phyloP scores from a whole-genome alignment of 2,888 invertebrate species.

The Caenorhabditis sp. region DNA sequence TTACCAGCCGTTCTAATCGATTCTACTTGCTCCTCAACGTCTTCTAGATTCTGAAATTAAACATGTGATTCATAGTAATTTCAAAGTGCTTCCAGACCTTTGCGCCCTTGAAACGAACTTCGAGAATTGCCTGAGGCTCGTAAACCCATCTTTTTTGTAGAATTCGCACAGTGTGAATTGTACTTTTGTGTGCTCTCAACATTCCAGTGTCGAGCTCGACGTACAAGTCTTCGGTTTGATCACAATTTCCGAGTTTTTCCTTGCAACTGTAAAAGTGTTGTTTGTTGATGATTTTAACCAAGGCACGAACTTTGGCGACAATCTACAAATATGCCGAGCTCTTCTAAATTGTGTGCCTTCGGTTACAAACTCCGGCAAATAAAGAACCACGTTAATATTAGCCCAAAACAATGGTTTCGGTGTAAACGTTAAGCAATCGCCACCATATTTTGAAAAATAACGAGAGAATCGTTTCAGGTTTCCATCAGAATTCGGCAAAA shows the following conservation, averaged over 20 bases:
- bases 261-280: too few species aligned
- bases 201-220: constrained; percentile 34
- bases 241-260: too few species aligned
- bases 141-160: constrained; percentile 6
- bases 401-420: background rate
- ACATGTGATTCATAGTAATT: too few species aligned
- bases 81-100: constrained; percentile 17
- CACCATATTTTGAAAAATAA: too few species aligned
- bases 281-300: too few species aligned
- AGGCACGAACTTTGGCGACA: background rate
- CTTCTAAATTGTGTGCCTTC: constrained; percentile 31
- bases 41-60: constrained; percentile 1
- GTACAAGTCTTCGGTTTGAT: constrained; percentile 14
- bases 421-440: too few species aligned
- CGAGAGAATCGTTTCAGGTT: background rate
- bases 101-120: constrained; percentile 17
- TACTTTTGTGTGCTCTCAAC: background rate
- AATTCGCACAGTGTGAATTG: background rate
- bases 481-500: background rate
- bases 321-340: constrained; percentile 31
- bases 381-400: constrained; percentile 20
- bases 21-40: background rate
- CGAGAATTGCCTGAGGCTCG: background rate
- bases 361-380: background rate
- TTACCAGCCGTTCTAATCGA: background rate